Evolutionary conservation across 2,797 vertebrate genomes (phyloP).

Genomic region (Ibycter americanus): DNA sequence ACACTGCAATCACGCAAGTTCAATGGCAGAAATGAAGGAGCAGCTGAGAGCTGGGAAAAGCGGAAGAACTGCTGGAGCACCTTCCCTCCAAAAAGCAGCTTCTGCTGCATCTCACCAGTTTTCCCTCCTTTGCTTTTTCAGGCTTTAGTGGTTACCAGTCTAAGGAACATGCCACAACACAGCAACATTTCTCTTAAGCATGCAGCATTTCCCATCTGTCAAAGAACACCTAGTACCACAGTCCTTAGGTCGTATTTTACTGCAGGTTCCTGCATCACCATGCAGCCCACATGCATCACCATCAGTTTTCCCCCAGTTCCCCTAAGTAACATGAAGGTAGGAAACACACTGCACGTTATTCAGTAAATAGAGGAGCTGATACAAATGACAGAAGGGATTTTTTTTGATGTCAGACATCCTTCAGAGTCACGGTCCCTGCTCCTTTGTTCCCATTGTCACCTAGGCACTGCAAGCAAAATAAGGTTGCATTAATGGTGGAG

Average conservation of each 20-base stretch:
- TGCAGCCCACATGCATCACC: not conserved
- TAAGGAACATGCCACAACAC: not conserved
- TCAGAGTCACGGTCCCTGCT: not conserved
- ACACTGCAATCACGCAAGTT: rapidly evolving
- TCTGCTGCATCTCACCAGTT: rapidly evolving
- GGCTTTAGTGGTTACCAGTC: not conserved
- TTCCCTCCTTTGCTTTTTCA: not conserved
- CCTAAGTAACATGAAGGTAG: rapidly evolving
- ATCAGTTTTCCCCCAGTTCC: not conserved
- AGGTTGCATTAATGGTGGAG: too few relatives aligned
- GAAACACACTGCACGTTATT: rapidly evolving
- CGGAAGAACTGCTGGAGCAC: not conserved
- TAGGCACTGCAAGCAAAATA: not conserved
- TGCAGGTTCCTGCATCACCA: rapidly evolving
- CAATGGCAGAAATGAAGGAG: not conserved
- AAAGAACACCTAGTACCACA: rapidly evolving
- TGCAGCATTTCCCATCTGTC: rapidly evolving
- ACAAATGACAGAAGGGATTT: not conserved
- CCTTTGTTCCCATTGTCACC: not conserved
- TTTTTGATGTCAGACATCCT: not conserved
- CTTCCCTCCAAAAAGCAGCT: not conserved
- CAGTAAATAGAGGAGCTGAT: not conserved
- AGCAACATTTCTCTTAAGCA: not conserved
- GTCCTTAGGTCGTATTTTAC: rapidly evolving
- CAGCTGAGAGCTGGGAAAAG: not conserved